Percentiles rank a stretch among this genome's conserved stretches.
Evolutionary conservation across 2,888 invertebrate species (phyloP).

Genomic region (Diarsia brunnea): DNA sequence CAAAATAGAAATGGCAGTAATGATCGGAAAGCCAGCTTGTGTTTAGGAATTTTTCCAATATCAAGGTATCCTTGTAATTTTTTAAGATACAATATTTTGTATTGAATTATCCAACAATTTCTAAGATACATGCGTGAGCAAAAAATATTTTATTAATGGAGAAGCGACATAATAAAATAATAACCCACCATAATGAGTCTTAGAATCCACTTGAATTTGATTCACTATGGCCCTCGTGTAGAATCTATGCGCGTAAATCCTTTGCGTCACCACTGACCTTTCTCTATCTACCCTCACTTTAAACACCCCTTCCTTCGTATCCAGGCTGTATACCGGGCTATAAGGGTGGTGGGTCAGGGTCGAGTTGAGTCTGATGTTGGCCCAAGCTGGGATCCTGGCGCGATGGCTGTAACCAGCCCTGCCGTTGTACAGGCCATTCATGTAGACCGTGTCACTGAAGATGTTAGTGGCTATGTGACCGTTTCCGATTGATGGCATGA

Average conservation of each 20-base stretch:
- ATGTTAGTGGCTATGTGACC: slow-evolving; percentile 91
- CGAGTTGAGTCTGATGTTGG: slow-evolving; percentile 89
- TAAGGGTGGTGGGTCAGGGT: slow-evolving; percentile 82
- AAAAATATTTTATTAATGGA: neutral
- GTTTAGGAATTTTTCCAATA: neutral
- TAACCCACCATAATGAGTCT: slow-evolving; percentile 80
- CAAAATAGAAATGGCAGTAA: neutral
- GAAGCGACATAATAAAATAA: neutral
- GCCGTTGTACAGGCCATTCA: slow-evolving; percentile 92
- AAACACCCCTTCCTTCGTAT: slow-evolving; percentile 86
- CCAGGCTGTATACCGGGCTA: slow-evolving; percentile 85
- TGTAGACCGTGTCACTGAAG: slow-evolving; percentile 91
- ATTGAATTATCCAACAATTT: neutral
- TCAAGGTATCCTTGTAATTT: neutral
- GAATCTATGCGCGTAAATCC: slow-evolving; percentile 87
- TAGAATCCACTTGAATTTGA: slow-evolving; percentile 86
- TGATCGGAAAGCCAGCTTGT: neutral
- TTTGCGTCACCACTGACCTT: slow-evolving; percentile 86
- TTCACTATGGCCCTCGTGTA: slow-evolving; percentile 88
- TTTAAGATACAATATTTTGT: neutral
- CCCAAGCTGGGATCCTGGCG: slow-evolving; percentile 91
- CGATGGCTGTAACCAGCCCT: slow-evolving; percentile 89
- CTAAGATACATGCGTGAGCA: neutral
- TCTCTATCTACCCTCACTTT: slow-evolving; percentile 87
- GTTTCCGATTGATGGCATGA: slow-evolving; percentile 91